A percentile compares a stretch with the other conserved stretches of the same genome.
Evolutionary conservation across 2,888 invertebrate genomes (phyloP).

Genomic region (Meghimatium bilineatum): DNA sequence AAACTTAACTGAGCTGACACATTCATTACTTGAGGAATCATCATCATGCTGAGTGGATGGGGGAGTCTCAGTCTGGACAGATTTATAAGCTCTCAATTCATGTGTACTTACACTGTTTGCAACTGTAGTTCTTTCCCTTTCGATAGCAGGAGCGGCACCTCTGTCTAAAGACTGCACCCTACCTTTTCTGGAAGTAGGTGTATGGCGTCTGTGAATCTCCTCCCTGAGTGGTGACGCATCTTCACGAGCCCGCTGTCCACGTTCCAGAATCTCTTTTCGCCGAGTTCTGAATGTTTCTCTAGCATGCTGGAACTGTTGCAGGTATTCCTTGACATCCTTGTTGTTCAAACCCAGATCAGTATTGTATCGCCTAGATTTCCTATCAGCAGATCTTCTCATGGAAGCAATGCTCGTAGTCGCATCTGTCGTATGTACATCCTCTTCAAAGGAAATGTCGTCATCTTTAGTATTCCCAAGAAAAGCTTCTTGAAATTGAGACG

Average conservation of each 20-base stretch:
- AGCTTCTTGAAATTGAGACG: background rate
- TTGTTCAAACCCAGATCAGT: constrained; percentile 42
- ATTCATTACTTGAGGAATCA: background rate
- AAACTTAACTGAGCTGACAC: too few species aligned
- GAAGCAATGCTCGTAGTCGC: background rate
- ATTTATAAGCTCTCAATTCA: background rate
- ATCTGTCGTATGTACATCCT: background rate
- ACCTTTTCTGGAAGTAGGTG: constrained; percentile 33
- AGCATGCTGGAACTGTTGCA: constrained; percentile 49
- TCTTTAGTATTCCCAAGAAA: background rate
- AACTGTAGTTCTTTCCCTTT: background rate
- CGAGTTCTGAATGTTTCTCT: constrained; percentile 49
- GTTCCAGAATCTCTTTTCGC: constrained; percentile 46
- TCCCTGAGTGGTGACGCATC: constrained; percentile 21
- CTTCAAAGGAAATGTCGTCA: background rate
- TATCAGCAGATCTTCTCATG: constrained; percentile 1
- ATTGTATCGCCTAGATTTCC: constrained; percentile 37
- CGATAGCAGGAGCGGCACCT: background rate
- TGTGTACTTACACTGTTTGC: background rate
- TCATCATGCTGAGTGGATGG: too few species aligned
- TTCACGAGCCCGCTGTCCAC: constrained; percentile 23
- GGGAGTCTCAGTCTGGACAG: background rate
- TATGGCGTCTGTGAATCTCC: background rate
- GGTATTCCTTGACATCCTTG: constrained; percentile 30
- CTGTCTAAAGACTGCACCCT: constrained; percentile 51